Evolutionary conservation across 2,797 vertebrate species (phyloP), one percentile per base, ranked within the genome.

Genomic region (Denticeps clupeoides): DNA sequence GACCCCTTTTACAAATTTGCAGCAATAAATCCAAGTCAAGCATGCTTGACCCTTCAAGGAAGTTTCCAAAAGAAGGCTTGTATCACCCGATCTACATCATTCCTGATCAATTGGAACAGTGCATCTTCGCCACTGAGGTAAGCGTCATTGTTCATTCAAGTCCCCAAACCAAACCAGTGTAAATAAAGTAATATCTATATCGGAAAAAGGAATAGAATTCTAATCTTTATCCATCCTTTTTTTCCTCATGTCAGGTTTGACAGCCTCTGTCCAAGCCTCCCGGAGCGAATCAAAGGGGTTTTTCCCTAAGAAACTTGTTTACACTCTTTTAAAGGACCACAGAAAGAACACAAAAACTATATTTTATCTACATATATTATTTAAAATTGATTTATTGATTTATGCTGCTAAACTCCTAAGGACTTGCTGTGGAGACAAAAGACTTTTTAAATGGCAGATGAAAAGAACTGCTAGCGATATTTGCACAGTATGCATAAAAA

Each of bases 61-160:
- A 56, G 13, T 78, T 75, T 25, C 45, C 65, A 5, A 86, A 83
- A 57, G 85, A 81, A n/a, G 54, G 74, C 3, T 55, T 77, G 15
- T 87, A 74, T 54, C 85, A 77, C 5, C 80, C 84, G 0, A 73
- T 86, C 35, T 87, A 76, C 64, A 75, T 83, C 60, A 77, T 82
- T 49, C 81, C 82, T 0, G 85, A 87, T 35, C 75, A 79, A 43
- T 65, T 65, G 37, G 85, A 87, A 15, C 78, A 75, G 47, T 78
- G 78, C 67, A 74, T 87, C 56, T 87, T 86, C 48, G 86, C 86
- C 49, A 87, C 87, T 12, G 85, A 89, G 86, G 87, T 88, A 73
- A 84, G 56, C 4, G 49, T 18, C 21, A n/a, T 2, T n/a, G 11
- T 3, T 18, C 3, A 26, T 23, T 2, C 33, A 3, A 35, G 9